These are phyloP conservation scores for Cettia cetti DNA, from an alignment of 2,113 vertebrate species.

Conservation along the genomic window DNA sequence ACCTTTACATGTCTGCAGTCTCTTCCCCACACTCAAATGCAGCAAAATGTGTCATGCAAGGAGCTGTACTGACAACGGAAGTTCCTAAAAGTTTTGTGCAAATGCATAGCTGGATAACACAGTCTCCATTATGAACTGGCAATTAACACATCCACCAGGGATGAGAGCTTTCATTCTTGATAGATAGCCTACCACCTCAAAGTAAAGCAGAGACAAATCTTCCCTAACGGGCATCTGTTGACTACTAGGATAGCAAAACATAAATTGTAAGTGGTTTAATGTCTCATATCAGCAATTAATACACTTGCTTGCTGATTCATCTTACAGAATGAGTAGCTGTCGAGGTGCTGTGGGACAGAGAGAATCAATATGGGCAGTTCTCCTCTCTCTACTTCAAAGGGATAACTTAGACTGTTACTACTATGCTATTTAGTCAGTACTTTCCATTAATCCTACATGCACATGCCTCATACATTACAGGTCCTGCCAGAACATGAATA, in stretches of 20 bases:
- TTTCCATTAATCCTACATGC: background rate
- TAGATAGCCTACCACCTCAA: background rate
- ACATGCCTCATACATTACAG: background rate
- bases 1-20: background rate
- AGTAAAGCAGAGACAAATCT: background rate
- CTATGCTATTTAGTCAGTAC: background rate
- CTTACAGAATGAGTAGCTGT: background rate
- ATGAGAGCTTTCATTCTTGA: background rate
- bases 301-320: background rate
- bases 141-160: background rate
- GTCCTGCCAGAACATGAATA: background rate
- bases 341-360: background rate
- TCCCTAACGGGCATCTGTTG: background rate
- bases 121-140: background rate
- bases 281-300: background rate
- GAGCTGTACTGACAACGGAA: background rate
- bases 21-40: background rate
- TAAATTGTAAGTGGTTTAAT: background rate
- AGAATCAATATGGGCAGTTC: rapidly evolving
- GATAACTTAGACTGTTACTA: background rate
- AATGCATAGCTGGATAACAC: background rate
- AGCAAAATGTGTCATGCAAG: background rate
- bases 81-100: background rate
- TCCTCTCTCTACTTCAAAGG: background rate
- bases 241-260: background rate